These are phyloP conservation scores for Adelphocoris suturalis DNA, from an alignment of 2,888 invertebrate species.

Conservation along the genomic window DNA sequence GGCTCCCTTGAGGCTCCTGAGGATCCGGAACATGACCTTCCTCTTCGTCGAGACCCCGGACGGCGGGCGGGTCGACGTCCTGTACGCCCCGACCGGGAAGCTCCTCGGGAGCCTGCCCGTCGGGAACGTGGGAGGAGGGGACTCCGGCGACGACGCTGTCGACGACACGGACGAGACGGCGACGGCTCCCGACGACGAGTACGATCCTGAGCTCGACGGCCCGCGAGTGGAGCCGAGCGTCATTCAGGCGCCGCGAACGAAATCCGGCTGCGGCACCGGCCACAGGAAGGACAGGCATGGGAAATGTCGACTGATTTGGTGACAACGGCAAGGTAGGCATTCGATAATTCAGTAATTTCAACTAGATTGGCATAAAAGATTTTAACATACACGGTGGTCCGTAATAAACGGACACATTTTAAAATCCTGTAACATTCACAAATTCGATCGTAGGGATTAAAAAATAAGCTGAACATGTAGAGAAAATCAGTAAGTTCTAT, in stretches of 20 bases:
- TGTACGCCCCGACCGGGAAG: conserved; percentile 39
- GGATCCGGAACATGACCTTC: conserved; percentile 48
- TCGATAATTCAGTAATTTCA: too few species aligned
- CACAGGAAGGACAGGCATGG: conserved; percentile 50
- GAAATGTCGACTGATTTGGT: conserved; percentile 56
- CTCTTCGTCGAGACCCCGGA: conserved; percentile 60
- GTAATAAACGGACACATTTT: too few species aligned
- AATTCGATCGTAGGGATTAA: too few species aligned
- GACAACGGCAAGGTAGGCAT: conserved; percentile 1
- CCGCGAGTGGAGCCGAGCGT: conserved; percentile 58
- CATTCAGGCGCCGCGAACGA: conserved; percentile 60
- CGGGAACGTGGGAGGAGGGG: not conserved
- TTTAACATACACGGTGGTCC: too few species aligned
- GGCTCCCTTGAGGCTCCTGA: conserved; percentile 44
- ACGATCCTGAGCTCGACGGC: conserved; percentile 52
- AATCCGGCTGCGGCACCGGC: conserved; percentile 46
- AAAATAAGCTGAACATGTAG: too few species aligned
- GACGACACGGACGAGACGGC: not conserved
- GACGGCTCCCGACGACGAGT: not conserved
- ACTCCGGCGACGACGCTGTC: not conserved
- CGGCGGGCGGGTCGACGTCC: conserved; percentile 50
- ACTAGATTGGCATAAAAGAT: too few species aligned
- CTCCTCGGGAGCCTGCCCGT: not conserved
- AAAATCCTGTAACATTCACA: too few species aligned
- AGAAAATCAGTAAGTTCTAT: too few species aligned